phyloP scores from a whole-genome alignment of 2,797 vertebrate species.

The Eurystomus glaucurus region DNA sequence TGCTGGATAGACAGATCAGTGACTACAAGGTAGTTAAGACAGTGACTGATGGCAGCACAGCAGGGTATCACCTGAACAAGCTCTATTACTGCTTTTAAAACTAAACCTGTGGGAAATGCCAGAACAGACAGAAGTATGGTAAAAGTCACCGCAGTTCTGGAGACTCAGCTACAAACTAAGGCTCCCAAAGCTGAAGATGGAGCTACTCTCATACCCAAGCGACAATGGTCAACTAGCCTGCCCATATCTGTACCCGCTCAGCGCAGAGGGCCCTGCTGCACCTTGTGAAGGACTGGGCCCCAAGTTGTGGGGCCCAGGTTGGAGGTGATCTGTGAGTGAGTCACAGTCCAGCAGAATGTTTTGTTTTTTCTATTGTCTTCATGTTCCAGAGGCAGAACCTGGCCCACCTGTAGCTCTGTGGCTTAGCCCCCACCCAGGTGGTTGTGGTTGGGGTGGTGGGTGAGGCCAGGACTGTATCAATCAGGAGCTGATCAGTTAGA shows the following conservation, averaged over 20 bases:
- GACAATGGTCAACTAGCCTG: fast-evolving
- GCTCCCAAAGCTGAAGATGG: neutral
- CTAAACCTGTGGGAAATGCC: neutral
- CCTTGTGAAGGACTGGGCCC: neutral
- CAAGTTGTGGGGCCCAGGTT: no score
- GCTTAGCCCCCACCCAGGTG: no score
- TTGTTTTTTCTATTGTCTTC: no score
- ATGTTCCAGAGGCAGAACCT: no score
- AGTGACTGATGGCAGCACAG: neutral
- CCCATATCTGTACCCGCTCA: fast-evolving
- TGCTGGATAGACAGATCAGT: neutral
- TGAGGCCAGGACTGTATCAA: no score
- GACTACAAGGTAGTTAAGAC: neutral
- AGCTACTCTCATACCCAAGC: fast-evolving
- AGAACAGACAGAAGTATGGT: neutral
- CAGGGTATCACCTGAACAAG: neutral
- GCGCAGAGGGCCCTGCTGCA: fast-evolving
- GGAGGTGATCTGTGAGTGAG: no score
- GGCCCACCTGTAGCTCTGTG: no score
- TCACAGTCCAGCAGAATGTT: no score
- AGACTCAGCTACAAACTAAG: neutral
- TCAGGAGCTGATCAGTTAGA: no score
- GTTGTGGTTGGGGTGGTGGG: no score
- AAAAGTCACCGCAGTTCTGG: neutral
- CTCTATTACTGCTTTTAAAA: neutral